Conservation (phyloP, 1,140 invertebrate genomes). For the Dreissena polymorpha region DNA sequence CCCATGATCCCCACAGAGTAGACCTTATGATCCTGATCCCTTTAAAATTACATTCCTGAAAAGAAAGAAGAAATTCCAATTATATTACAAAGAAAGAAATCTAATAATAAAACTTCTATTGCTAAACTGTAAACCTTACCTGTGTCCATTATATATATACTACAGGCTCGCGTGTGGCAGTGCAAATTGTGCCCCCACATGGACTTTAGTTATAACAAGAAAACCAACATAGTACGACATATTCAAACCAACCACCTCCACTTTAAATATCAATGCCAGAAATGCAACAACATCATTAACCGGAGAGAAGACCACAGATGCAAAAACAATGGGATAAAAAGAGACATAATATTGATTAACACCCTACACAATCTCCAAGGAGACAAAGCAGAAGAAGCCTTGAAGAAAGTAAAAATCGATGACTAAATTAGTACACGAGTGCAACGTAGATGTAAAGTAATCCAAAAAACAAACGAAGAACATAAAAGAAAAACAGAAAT, state of each 20-base stretch:
- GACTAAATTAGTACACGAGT: not conserved
- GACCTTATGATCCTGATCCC: no score
- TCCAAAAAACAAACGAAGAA: not conserved
- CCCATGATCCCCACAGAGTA: no score
- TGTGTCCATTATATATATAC: not conserved
- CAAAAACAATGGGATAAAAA: not conserved
- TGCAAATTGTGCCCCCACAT: not conserved
- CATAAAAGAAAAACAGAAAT: not conserved
- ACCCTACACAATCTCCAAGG: not conserved
- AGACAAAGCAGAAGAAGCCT: not conserved
- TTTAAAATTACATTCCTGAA: no score
- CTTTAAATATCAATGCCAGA: conserved; percentile 5
- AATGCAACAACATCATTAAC: not conserved
- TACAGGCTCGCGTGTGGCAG: conserved; percentile 1
- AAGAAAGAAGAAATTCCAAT: no score
- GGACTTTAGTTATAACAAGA: not conserved
- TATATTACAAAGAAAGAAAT: no score
- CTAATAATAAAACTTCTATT: no score
- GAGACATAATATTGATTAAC: not conserved
- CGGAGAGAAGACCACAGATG: not conserved
- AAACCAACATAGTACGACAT: not conserved
- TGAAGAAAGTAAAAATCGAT: not conserved
- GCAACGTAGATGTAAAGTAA: not conserved
- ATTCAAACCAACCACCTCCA: not conserved
- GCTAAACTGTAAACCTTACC: not conserved